phyloP scores from a whole-genome alignment of 2,113 vertebrate species.

The Herpetotheres cachinnans region DNA sequence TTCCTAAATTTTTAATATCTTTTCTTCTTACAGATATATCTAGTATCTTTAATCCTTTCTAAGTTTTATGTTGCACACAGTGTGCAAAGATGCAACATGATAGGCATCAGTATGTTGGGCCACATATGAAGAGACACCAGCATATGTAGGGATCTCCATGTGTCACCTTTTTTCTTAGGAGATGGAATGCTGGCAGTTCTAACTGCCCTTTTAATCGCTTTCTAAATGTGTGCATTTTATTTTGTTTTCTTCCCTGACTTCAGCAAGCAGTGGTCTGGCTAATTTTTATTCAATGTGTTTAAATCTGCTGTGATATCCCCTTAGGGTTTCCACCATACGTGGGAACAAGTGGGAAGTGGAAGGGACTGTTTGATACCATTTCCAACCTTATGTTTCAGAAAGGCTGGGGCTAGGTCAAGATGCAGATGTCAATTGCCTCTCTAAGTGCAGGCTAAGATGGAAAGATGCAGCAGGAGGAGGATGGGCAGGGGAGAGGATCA shows the following conservation, averaged over 20 bases:
- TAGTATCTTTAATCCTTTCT: not conserved
- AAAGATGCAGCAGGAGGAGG: not conserved
- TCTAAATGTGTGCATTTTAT: not conserved
- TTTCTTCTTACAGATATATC: not conserved
- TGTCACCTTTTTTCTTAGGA: not conserved
- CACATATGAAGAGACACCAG: not conserved
- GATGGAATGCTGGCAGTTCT: not conserved
- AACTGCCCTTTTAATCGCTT: not conserved
- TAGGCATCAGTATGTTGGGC: not conserved
- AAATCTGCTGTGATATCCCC: not conserved
- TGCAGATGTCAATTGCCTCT: not conserved
- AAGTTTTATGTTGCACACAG: not conserved
- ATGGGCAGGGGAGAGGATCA: not conserved
- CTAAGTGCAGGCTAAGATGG: not conserved
- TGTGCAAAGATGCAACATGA: not conserved
- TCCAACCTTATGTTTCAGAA: not conserved
- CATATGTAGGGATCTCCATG: not conserved
- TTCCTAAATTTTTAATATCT: not conserved
- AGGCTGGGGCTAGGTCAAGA: not conserved
- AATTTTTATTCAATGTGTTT: not conserved
- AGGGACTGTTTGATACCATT: not conserved
- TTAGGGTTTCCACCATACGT: not conserved
- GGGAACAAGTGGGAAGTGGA: not conserved
- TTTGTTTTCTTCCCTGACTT: not conserved
- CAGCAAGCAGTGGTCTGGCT: not conserved